Base-by-base conservation (phyloP, 2,113 vertebrate genomes). In the Rana temporaria region DNA sequence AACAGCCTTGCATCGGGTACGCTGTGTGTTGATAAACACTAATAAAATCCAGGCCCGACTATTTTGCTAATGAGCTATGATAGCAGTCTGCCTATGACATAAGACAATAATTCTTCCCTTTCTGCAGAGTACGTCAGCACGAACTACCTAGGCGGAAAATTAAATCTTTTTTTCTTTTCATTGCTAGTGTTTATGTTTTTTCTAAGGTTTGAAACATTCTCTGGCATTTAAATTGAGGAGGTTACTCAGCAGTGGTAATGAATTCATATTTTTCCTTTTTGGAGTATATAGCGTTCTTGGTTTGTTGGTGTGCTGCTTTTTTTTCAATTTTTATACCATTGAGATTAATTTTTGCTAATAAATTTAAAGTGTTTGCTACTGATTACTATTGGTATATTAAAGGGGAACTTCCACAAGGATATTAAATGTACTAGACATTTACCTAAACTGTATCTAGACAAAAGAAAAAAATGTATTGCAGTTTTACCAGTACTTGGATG, bases 1-100 rank as follows among this genome's bases (percentile, higher is more conserved):
- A 85, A 6, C 85, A 84, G 87, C 89, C 79, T 26, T 84, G 53
- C 84, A 86, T 88, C 86, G 89, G 88, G 85, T 84, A 22, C n/a
- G 0, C 85, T 86, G 64, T 82, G 59, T 90, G 84, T 86, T 88
- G 85, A 42, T 89, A 85, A 90, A 87, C 52, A 82, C 73, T 88
- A 87, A 88, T 87, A 71, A 84, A 85, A 84, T 85, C 88, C 86
- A 64, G 71, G 86, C 79, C 84, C 71, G 85, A 68, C 83, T 81
- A 84, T 86, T 86, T 88, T 86, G 85, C 82, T 82, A 82, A 82
- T 82, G 80, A 82, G 71, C 63, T 67, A 75, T 75, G 80, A 82
- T 75, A 60, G 80, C 80, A 67, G 67, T 82, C 67, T 59, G 62
- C 71, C 71, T 82, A 53, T 75, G 62, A 82, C 53, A 82, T 52